These are phyloP conservation scores for Stigmatopora nigra DNA, from an alignment of 2,113 vertebrate genomes.

Conservation along the genomic window DNA sequence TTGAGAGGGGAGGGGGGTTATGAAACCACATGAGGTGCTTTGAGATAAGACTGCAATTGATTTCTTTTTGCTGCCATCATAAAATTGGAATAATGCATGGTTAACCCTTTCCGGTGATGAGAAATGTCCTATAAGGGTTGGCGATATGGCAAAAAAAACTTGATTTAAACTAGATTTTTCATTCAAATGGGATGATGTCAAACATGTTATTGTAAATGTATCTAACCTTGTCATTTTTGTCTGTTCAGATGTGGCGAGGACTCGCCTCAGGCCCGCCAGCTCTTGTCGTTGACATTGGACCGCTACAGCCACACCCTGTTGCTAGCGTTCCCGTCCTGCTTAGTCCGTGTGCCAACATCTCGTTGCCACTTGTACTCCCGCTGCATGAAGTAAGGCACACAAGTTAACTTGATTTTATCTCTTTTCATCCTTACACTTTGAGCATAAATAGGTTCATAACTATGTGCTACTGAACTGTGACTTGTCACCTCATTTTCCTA, in stretches of 20 bases:
- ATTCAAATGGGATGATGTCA: too few relatives aligned
- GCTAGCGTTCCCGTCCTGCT: constrained; percentile 83
- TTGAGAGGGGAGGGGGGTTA: not conserved
- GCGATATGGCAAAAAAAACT: too few relatives aligned
- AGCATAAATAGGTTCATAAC: too few relatives aligned
- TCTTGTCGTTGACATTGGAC: constrained; percentile 86
- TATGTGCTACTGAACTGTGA: too few relatives aligned
- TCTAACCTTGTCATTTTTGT: constrained; percentile 2
- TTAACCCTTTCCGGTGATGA: too few relatives aligned
- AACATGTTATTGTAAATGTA: too few relatives aligned
- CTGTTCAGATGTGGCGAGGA: constrained; percentile 78
- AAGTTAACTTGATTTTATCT: not conserved
- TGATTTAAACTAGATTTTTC: too few relatives aligned
- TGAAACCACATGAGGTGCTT: not conserved
- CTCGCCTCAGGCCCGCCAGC: constrained; percentile 70
- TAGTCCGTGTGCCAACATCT: constrained; percentile 83
- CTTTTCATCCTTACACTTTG: not conserved
- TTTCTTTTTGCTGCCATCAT: too few relatives aligned
- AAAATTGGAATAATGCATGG: too few relatives aligned
- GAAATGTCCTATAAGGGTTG: too few relatives aligned
- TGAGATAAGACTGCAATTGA: too few relatives aligned
- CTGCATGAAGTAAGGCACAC: constrained; percentile 85
- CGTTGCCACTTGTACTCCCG: constrained; percentile 88
- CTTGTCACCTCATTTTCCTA: too few relatives aligned
- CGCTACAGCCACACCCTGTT: constrained; percentile 78